phyloP scores from a whole-genome alignment of 1,140 invertebrate species.

The Cherax destructor region DNA sequence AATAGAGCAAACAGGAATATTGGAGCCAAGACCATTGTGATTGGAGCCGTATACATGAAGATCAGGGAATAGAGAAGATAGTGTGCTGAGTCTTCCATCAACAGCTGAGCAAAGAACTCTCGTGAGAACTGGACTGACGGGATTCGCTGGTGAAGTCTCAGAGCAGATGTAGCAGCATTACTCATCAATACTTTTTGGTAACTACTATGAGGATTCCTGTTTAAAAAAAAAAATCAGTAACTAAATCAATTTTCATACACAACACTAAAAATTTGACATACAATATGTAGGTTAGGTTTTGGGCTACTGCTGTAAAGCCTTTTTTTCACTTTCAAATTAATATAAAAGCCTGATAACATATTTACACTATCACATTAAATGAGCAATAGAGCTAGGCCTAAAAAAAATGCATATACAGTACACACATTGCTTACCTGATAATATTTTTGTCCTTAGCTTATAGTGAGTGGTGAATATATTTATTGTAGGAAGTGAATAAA shows the following conservation, averaged over 20 bases:
- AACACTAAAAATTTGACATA: too few species aligned
- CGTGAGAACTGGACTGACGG: conserved; percentile 86
- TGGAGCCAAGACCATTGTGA: conserved; percentile 94
- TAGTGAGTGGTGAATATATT: too few species aligned
- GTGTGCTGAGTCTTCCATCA: conserved; percentile 96
- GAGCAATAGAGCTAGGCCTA: too few species aligned
- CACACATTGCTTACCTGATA: too few species aligned
- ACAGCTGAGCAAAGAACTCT: conserved; percentile 86
- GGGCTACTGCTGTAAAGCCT: too few species aligned
- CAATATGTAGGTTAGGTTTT: too few species aligned
- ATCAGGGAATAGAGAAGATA: conserved; percentile 96
- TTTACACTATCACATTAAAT: too few species aligned
- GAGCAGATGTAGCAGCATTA: conserved; percentile 93
- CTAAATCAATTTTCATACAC: background rate
- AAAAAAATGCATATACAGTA: too few species aligned
- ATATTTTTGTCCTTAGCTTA: too few species aligned
- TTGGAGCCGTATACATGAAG: conserved; percentile 91
- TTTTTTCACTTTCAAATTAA: too few species aligned
- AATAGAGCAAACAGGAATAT: conserved; percentile 92
- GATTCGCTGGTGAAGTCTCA: conserved; percentile 94
- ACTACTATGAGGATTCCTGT: conserved; percentile 86
- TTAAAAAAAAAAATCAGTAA: conserved; percentile 72
- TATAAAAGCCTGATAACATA: too few species aligned
- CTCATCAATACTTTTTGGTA: conserved; percentile 94
- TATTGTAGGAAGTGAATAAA: too few species aligned